A percentile compares a stretch with the other conserved stretches of the same genome.
These are phyloP conservation scores for Drosophila siamana DNA, from an alignment of 2,888 invertebrate species.

Conservation along the genomic window DNA sequence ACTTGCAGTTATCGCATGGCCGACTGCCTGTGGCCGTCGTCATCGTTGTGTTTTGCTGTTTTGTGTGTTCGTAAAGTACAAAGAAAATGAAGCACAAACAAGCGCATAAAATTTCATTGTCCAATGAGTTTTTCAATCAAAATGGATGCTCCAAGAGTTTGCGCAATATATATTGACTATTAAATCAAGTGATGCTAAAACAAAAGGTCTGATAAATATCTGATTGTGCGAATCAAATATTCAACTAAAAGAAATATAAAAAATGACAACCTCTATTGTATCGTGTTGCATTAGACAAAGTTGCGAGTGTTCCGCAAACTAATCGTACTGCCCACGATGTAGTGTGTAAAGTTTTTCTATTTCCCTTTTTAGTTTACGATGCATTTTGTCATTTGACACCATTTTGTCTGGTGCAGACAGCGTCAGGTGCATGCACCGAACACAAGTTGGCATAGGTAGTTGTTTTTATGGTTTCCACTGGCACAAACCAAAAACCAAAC, in stretches of 20 bases:
- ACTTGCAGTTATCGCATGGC: constrained; percentile 55
- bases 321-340: constrained; percentile 47
- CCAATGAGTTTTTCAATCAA: constrained; percentile 28
- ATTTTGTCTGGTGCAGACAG: constrained; percentile 65
- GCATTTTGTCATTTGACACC: constrained; percentile 78
- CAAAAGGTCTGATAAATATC: neutral
- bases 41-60: constrained; percentile 14
- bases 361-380: constrained; percentile 63
- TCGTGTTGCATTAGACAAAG: no score
- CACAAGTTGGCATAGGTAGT: constrained; percentile 39
- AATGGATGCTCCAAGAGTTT: constrained; percentile 24
- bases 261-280: no score
- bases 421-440: constrained; percentile 35
- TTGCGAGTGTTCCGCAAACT: constrained; percentile 29
- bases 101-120: constrained; percentile 60
- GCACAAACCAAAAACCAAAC: constrained; percentile 37
- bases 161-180: constrained; percentile 21
- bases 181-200: neutral
- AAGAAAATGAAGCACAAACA: constrained; percentile 49
- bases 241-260: neutral
- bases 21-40: constrained; percentile 35
- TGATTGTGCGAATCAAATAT: neutral
- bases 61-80: constrained; percentile 47
- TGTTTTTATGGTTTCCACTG: constrained; percentile 74
- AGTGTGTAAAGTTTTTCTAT: constrained; percentile 40